A percentile compares a stretch with the other conserved stretches of the same genome.
phyloP scores from a whole-genome alignment of 92 coral and sea anemone genomes.

The Galaxea fascicularis region DNA sequence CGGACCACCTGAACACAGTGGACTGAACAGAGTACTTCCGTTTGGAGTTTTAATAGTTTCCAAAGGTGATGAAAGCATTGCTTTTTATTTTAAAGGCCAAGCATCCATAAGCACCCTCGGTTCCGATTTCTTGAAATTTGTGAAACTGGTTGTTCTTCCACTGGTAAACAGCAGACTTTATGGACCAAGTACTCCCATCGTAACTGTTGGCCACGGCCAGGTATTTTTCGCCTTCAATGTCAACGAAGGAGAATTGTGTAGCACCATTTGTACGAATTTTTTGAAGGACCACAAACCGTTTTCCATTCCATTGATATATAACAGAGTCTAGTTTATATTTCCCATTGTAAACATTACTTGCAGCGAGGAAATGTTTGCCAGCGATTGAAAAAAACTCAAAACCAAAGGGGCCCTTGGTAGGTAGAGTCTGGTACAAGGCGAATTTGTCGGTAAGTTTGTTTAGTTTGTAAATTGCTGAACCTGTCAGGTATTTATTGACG shows the following conservation, averaged over 20 bases:
- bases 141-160: slow-evolving; percentile 37
- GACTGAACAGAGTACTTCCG: slow-evolving; percentile 11
- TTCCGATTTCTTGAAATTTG: slow-evolving; percentile 39
- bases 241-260: not conserved
- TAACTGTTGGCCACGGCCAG: slow-evolving; percentile 33
- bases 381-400: slow-evolving; percentile 40
- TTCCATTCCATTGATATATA: slow-evolving; percentile 11
- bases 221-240: slow-evolving; percentile 40
- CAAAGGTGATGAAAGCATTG: slow-evolving; percentile 31
- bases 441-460: not conserved
- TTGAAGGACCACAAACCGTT: slow-evolving; percentile 1
- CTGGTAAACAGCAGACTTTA: slow-evolving; percentile 41
- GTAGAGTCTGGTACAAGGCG: slow-evolving; percentile 4
- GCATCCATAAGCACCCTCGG: slow-evolving; percentile 44
- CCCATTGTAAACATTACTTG: slow-evolving; percentile 18
- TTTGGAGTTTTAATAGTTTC: slow-evolving; percentile 23
- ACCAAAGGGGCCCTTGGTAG: slow-evolving; percentile 10
- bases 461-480: slow-evolving; percentile 29
- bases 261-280: not conserved
- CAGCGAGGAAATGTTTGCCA: slow-evolving; percentile 41
- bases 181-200: slow-evolving; percentile 4
- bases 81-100: slow-evolving; percentile 16
- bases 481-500: slow-evolving; percentile 10
- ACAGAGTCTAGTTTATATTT: not conserved
- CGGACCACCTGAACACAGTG: too few relatives aligned